phyloP scores from a whole-genome alignment of 2,797 vertebrate species.

The Carcharodon carcharias region DNA sequence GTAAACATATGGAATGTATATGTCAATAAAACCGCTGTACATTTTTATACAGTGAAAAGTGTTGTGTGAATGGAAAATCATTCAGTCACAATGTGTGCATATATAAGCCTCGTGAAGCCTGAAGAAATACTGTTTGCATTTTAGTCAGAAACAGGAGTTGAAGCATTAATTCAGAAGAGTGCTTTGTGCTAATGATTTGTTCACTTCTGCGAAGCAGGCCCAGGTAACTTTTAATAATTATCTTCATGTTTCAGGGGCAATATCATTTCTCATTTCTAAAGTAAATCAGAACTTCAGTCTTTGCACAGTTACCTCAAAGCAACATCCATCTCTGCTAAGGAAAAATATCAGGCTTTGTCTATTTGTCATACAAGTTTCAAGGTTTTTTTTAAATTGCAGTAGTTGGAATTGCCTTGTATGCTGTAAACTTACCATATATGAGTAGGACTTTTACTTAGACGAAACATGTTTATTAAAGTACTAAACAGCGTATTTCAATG shows the following conservation, averaged over 20 bases:
- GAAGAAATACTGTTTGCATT: not conserved
- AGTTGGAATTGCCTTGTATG: slow-evolving; percentile 31
- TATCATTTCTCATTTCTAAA: not conserved
- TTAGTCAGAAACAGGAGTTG: not conserved
- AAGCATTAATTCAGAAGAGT: slow-evolving; percentile 26
- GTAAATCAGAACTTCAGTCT: slow-evolving; percentile 10
- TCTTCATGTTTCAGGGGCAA: slow-evolving; percentile 20
- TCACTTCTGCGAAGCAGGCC: slow-evolving; percentile 18
- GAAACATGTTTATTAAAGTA: slow-evolving; percentile 35
- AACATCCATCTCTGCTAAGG: not conserved
- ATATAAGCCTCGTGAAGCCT: slow-evolving; percentile 7
- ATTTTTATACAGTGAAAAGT: slow-evolving; percentile 97
- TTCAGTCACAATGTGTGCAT: slow-evolving; percentile 22
- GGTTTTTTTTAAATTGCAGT: slow-evolving; percentile 23
- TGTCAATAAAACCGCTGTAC: slow-evolving; percentile 99
- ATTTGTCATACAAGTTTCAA: slow-evolving; percentile 20
- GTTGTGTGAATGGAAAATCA: slow-evolving; percentile 42
- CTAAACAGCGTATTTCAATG: slow-evolving; percentile 8
- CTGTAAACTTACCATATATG: slow-evolving; percentile 32
- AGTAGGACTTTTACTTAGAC: slow-evolving; percentile 26
- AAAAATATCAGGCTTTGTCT: slow-evolving; percentile 13
- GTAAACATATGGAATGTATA: slow-evolving; percentile 99
- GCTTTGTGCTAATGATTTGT: slow-evolving; percentile 7
- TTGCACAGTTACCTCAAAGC: slow-evolving; percentile 8
- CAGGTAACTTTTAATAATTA: not conserved